phyloP scores from a whole-genome alignment of 2,888 invertebrate species.

The Sphecodes monilicornis region DNA sequence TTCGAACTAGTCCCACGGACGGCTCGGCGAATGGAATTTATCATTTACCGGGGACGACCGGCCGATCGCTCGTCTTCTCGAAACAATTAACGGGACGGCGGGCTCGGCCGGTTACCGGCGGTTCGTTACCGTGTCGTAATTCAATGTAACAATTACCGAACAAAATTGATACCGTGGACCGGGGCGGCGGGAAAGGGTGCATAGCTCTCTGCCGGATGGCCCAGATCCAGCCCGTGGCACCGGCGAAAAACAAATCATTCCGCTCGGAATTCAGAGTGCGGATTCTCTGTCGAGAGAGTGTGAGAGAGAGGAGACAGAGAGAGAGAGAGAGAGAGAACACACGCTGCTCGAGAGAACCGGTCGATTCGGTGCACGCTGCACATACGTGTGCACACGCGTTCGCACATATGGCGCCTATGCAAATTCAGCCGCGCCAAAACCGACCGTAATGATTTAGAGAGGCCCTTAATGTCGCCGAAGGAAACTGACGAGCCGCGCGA shows the following conservation, averaged over 20 bases:
- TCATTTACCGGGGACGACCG: constrained; percentile 21
- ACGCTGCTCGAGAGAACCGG: constrained; percentile 24
- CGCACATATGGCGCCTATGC: constrained; percentile 52
- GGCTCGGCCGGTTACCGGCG: background rate
- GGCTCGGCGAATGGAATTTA: constrained; percentile 18
- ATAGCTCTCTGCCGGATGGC: background rate
- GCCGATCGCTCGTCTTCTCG: constrained; percentile 31
- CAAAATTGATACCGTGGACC: constrained; percentile 29
- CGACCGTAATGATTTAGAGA: constrained; percentile 61
- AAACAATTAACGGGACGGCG: constrained; percentile 22
- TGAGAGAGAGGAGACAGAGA: no score
- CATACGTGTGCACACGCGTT: constrained; percentile 11
- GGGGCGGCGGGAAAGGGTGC: background rate
- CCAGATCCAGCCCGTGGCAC: background rate
- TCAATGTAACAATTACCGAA: constrained; percentile 37
- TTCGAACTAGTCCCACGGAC: background rate
- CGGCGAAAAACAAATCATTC: constrained; percentile 31
- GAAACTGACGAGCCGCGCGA: constrained; percentile 38
- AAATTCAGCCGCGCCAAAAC: constrained; percentile 50
- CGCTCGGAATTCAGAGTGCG: constrained; percentile 7
- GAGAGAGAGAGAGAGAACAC: background rate
- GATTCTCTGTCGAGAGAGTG: background rate
- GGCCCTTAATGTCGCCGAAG: constrained; percentile 54
- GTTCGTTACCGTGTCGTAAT: constrained; percentile 32
- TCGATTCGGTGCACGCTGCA: constrained; percentile 50